These are phyloP conservation scores for Pomacea canaliculata DNA, from an alignment of 2,888 invertebrate species.

Conservation along the genomic window DNA sequence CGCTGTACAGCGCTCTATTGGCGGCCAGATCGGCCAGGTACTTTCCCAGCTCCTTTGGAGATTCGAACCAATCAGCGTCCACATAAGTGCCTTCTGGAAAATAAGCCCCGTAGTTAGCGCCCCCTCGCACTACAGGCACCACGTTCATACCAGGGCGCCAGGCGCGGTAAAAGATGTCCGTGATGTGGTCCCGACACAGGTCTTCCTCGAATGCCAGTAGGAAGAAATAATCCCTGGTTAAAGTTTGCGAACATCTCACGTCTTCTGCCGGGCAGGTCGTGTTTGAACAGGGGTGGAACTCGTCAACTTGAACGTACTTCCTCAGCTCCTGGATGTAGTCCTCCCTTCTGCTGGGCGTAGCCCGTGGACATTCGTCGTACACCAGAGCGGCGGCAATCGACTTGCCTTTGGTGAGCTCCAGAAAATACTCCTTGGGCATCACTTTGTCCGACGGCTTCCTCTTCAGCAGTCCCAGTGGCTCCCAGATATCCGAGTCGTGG, in stretches of 20 bases:
- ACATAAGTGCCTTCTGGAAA: constrained; percentile 18
- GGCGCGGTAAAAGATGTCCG: constrained; percentile 23
- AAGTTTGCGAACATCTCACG: background rate
- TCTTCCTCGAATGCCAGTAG: constrained; percentile 13
- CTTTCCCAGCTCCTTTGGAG: constrained; percentile 1
- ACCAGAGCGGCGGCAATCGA: constrained; percentile 2
- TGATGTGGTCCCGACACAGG: constrained; percentile 17
- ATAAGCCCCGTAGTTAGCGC: constrained; percentile 5
- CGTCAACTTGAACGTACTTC: background rate
- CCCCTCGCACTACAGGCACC: constrained; percentile 19
- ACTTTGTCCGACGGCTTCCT: background rate
- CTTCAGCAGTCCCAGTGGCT: constrained; percentile 17
- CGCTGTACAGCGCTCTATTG: constrained; percentile 5
- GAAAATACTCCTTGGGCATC: constrained; percentile 3
- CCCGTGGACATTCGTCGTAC: background rate
- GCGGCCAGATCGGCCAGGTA: constrained; percentile 9
- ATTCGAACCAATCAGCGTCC: constrained; percentile 22
- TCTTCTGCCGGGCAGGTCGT: background rate
- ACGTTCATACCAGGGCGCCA: constrained; percentile 13
- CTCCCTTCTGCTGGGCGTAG: constrained; percentile 4
- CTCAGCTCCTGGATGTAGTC: constrained; percentile 9
- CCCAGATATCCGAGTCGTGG: constrained; percentile 17
- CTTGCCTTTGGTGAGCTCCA: constrained; percentile 3
- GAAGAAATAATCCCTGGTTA: constrained; percentile 17
- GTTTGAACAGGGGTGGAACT: constrained; percentile 8